A percentile compares a stretch with the other conserved stretches of the same genome.
phyloP scores from a whole-genome alignment of 2,888 invertebrate species.

The Dryobotodes eremita region DNA sequence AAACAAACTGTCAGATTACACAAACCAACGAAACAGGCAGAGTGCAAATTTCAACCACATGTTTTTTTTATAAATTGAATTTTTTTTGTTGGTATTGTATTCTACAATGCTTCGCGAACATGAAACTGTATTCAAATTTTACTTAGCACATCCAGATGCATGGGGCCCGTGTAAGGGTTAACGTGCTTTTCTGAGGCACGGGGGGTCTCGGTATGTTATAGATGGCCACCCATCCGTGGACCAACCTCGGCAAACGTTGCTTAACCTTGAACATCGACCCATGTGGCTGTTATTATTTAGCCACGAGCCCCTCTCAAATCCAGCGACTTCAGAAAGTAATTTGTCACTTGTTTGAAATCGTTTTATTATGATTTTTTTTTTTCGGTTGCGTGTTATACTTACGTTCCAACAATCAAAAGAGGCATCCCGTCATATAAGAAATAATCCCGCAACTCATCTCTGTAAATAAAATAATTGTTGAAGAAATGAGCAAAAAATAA shows the following conservation, averaged over 20 bases:
- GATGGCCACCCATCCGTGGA: neutral
- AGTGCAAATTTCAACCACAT: too few species aligned
- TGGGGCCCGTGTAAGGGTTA: too few species aligned
- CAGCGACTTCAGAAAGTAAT: neutral
- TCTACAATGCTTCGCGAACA: too few species aligned
- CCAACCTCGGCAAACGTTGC: neutral
- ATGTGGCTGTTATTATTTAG: neutral
- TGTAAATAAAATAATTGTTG: constrained; percentile 6
- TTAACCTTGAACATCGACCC: neutral
- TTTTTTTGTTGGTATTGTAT: too few species aligned
- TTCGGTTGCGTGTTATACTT: neutral
- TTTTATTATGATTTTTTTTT: neutral
- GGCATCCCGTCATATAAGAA: neutral
- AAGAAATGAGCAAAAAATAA: neutral
- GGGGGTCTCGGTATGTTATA: neutral
- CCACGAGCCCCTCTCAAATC: neutral
- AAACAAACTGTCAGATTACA: too few species aligned
- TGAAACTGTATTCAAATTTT: too few species aligned
- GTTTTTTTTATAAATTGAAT: too few species aligned
- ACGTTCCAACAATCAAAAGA: neutral
- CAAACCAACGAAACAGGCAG: too few species aligned
- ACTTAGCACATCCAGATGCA: too few species aligned
- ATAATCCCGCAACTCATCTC: neutral
- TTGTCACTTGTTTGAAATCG: neutral
- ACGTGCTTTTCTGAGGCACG: neutral